phyloP scores from a whole-genome alignment of 2,113 vertebrate species.

The Psophia crepitans region DNA sequence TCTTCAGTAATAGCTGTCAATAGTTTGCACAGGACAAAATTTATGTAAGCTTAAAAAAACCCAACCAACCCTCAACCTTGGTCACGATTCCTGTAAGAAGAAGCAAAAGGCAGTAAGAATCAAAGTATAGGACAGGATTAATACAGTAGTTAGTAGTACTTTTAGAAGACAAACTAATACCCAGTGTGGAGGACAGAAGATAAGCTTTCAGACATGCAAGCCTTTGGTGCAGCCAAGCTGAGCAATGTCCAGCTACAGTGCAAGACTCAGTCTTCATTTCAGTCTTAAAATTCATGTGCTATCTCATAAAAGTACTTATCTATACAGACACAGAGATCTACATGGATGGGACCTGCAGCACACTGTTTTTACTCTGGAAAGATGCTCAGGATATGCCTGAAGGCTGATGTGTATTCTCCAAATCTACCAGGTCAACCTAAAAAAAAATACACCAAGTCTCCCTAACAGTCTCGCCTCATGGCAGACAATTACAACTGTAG shows the following conservation, averaged over 20 bases:
- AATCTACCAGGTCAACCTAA: neutral
- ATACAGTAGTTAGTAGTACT: neutral
- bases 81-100: neutral
- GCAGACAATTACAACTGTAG: neutral
- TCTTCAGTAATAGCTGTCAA: neutral
- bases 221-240: neutral
- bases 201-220: neutral
- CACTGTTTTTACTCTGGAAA: neutral
- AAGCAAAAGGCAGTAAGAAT: neutral
- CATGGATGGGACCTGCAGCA: neutral
- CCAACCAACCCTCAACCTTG: neutral
- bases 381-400: neutral
- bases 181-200: neutral
- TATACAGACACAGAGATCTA: neutral
- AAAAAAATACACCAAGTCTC: neutral
- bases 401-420: neutral
- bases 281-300: neutral
- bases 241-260: neutral
- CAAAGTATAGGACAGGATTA: neutral
- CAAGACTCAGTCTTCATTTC: neutral
- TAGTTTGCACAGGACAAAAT: neutral
- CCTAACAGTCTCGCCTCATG: neutral
- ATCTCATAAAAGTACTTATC: neutral
- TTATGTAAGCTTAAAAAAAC: neutral
- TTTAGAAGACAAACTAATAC: neutral